Base-by-base conservation (phyloP, 2,797 vertebrate genomes). In the Clarias platycephalus region DNA sequence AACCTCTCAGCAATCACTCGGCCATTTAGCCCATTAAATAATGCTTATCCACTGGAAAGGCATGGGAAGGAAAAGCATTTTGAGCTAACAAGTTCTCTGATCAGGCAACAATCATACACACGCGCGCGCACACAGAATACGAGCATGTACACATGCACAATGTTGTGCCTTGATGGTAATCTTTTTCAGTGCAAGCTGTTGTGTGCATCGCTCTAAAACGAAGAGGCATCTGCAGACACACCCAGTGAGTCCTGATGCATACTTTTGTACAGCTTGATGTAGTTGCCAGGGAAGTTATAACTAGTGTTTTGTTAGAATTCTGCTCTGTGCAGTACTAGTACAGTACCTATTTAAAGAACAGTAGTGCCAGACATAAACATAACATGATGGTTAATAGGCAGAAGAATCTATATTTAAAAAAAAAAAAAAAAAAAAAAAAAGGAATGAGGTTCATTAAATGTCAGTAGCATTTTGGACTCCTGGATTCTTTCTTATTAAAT, bases 191-290 rank as follows among this genome's bases (percentile, higher is more conserved):
- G 15, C 12, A 64, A 44, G n/a, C 49, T 66, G 28, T 37, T 64
- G 49, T 22, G 12, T 62, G 58, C 68, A 68, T 80, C 4, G 24
- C 31, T 75, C 15, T 5, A n/a, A 58, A 78, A 77, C 40, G 49
- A 68, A 75, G 80, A 31, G 53, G 62, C 1, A 10, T 53, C 68
- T 75, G 53, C 34, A 64, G 84, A 72, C 64, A 63, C 77, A 67
- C 53, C 71, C 83, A 79, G 87, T 2, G 44, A 80, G 16, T 53
- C 75, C 80, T 86, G 84, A 82, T 68, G 60, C 60, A 80, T 79
- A 66, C 24, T 40, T 77, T 74, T 15, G 85, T 76, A 82, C 82
- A 90, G 84, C 81, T 86, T 79, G 83, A 87, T 64, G 58, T 68
- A 66, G 82, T 84, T 87, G 82, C 67, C 84, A 82, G 84, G 40